These are phyloP conservation scores for Lanistes nyassanus DNA, from an alignment of 1,140 invertebrate genomes.

Conservation along the genomic window DNA sequence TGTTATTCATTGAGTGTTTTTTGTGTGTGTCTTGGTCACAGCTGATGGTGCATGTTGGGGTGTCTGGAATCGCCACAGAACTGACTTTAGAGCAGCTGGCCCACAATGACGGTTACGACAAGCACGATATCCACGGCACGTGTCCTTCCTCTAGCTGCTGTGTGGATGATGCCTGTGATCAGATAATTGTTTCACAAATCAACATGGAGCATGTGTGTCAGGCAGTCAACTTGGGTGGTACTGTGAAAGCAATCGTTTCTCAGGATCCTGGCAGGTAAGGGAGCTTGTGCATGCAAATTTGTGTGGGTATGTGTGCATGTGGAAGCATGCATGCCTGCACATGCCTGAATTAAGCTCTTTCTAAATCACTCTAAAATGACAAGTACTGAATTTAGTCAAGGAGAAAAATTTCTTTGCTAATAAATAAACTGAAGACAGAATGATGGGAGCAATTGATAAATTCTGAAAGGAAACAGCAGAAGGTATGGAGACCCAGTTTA, in stretches of 20 bases:
- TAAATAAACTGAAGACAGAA: too few relatives aligned
- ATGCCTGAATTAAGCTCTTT: neutral
- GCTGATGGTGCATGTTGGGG: constrained; percentile 69
- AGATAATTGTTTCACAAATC: constrained; percentile 61
- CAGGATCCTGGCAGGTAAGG: constrained; percentile 67
- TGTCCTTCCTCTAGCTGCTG: constrained; percentile 56
- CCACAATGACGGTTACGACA: constrained; percentile 67
- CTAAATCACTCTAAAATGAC: too few relatives aligned
- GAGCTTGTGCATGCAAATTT: constrained; percentile 2
- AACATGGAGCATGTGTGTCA: constrained; percentile 65
- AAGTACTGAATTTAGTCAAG: too few relatives aligned
- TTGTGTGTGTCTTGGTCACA: constrained; percentile 36
- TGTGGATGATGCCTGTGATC: constrained; percentile 48
- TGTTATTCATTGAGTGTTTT: neutral
- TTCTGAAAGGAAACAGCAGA: too few relatives aligned
- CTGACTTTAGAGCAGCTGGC: constrained; percentile 68
- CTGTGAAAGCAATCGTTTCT: constrained; percentile 64
- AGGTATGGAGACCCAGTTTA: too few relatives aligned
- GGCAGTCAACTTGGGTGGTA: constrained; percentile 58
- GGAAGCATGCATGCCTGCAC: constrained; percentile 4
- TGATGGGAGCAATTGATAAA: too few relatives aligned
- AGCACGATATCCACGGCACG: constrained; percentile 59
- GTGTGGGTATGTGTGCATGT: too few relatives aligned
- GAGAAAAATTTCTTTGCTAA: too few relatives aligned
- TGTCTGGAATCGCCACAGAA: constrained; percentile 68